A percentile compares a stretch with the other conserved stretches of the same genome.
Conservation (phyloP, 2,113 vertebrate species). For the Pluvianellus socialis region DNA sequence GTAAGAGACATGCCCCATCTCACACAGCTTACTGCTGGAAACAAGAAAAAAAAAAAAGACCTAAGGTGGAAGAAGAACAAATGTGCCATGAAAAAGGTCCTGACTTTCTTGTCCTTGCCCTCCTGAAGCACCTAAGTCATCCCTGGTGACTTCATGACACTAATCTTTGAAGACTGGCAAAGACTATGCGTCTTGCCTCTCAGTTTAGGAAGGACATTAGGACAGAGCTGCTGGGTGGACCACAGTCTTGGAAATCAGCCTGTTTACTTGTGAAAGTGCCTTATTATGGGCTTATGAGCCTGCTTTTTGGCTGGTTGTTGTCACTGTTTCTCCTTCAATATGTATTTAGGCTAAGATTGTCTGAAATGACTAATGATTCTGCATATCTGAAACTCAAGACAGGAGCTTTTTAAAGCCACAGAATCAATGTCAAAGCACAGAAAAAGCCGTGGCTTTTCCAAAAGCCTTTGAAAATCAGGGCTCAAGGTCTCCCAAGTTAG, state of each 20-base stretch:
- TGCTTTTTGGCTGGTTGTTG: not conserved
- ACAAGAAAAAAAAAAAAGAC: not conserved
- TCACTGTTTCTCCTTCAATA: not conserved
- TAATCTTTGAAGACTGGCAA: not conserved
- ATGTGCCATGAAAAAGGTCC: not conserved
- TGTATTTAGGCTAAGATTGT: not conserved
- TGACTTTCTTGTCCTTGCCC: not conserved
- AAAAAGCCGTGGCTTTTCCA: not conserved
- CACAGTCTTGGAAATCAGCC: not conserved
- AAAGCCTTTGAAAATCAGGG: not conserved
- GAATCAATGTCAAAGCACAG: conserved; percentile 25
- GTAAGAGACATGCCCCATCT: not conserved
- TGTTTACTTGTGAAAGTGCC: not conserved
- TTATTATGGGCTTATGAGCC: not conserved
- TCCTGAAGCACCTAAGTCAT: not conserved
- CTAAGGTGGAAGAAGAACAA: not conserved
- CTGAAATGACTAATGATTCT: not conserved
- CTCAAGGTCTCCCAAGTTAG: not conserved
- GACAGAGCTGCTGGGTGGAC: not conserved
- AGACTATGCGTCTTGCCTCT: not conserved
- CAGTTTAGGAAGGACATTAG: not conserved
- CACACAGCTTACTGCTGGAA: not conserved
- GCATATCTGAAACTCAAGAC: not conserved
- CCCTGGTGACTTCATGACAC: not conserved
- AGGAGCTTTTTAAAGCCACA: conserved; percentile 42